Percentiles rank a stretch among this genome's conserved stretches.
phyloP scores from a whole-genome alignment of 2,888 invertebrate species.

The Luperina testacea region DNA sequence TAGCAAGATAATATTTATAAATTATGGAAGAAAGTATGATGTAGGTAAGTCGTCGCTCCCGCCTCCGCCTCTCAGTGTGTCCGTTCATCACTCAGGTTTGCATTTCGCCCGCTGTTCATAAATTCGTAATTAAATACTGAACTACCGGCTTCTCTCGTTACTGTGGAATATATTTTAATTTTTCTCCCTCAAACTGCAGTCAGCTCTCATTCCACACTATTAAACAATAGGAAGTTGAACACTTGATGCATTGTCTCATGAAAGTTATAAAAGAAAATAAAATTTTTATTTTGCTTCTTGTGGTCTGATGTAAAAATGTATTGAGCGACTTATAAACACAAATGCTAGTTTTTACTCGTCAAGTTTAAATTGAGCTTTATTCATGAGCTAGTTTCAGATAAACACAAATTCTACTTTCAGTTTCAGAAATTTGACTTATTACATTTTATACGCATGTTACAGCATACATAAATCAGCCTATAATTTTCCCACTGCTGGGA shows the following conservation, averaged over 20 bases:
- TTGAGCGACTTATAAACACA: background rate
- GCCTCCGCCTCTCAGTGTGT: slow-evolving; percentile 53
- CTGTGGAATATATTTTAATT: slow-evolving; percentile 83
- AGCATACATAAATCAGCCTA: too few relatives aligned
- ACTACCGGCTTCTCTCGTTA: slow-evolving; percentile 83
- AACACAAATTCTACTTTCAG: too few relatives aligned
- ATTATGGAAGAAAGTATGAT: background rate
- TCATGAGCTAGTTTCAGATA: too few relatives aligned
- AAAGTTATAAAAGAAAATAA: background rate
- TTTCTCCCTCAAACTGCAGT: slow-evolving; percentile 65
- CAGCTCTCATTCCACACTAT: slow-evolving; percentile 17
- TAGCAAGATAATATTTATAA: background rate
- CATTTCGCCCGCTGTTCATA: slow-evolving; percentile 86
- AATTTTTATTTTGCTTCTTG: background rate
- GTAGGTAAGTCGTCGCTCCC: background rate
- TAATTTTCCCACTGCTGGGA: too few relatives aligned
- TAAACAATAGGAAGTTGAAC: background rate
- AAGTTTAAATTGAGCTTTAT: too few relatives aligned
- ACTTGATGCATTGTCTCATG: background rate
- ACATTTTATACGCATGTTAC: too few relatives aligned
- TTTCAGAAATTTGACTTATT: too few relatives aligned
- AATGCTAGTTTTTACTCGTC: too few relatives aligned
- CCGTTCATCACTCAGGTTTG: slow-evolving; percentile 73
- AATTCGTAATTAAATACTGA: slow-evolving; percentile 89
- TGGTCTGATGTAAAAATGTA: background rate